Base-by-base conservation (phyloP, 23 tunicate species). In the Halocynthia aurantium region DNA sequence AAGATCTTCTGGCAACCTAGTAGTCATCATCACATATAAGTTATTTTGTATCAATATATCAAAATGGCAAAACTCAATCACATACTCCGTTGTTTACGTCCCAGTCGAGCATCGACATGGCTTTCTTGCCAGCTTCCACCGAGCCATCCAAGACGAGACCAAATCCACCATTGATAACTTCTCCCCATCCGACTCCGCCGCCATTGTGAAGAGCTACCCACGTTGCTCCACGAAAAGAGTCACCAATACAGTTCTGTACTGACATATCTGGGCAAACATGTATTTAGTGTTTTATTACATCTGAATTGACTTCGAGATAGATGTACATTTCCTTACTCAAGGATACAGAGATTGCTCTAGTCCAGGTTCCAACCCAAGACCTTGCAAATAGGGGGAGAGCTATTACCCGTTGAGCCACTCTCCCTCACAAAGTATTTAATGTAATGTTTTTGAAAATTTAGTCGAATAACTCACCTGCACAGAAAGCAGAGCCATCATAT, bases 121-220 rank as follows among this genome's bases (percentile, higher is more conserved):
- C 93, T 80, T 79, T 84, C 44, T 10, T 10, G 50, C 72, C 86
- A 0, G 89, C 86, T 51, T 76, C 89, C 8, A 76, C 80, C 22
- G 81, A 67, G 58, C 98, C 98, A 60, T 93, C 98, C 22, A 93
- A 55, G 52, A 93, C 86, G 52, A 87, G 21, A 21, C 98, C 98
- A 65, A 93, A 93, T 8, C 98, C 98, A 57, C 98, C 98, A 53
- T 93, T 93, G 13, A 87, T 67, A 60, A 87, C 98, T 64, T 93
- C 98, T 12, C 98, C 98, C 98, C 98, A 93, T 6, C 98, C 98
- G 5, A 84, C 89, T 20, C 98, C 98, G 18, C 98, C 98, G 52
- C 98, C 98, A 57, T 93, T 93, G 77, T 93, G 98, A 62, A 93
- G 76, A 5, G 98, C 93, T 22, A 93, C 98, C 98, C 98, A 93